A percentile compares a stretch with the other conserved stretches of the same genome.
Conservation (phyloP, 2,888 invertebrate species). For the Andrena haemorrhoa region DNA sequence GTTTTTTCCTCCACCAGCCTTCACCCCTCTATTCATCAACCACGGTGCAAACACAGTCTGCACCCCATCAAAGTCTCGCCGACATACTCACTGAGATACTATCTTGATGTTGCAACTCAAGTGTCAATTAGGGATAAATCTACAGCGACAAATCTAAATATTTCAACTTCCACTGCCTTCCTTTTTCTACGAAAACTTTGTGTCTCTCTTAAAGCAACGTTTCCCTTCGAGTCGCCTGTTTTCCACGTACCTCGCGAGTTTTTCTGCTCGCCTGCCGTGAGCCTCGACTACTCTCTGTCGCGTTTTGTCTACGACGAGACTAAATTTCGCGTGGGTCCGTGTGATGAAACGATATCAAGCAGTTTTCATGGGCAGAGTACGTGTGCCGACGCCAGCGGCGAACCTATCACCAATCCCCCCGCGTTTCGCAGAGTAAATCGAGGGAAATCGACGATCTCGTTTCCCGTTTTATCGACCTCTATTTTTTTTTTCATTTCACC, state of each 20-base stretch:
- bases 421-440: slow-evolving; percentile 62
- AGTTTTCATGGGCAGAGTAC: slow-evolving; percentile 43
- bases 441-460: slow-evolving; percentile 59
- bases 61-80: no score
- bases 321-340: slow-evolving; percentile 64
- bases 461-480: slow-evolving; percentile 33
- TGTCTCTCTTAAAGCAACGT: neutral
- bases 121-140: slow-evolving; percentile 68
- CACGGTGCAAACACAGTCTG: no score
- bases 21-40: no score
- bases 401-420: slow-evolving; percentile 52
- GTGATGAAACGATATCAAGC: slow-evolving; percentile 65
- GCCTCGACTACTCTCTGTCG: neutral
- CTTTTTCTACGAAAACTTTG: neutral
- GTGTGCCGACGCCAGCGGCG: slow-evolving; percentile 35
- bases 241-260: neutral
- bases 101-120: slow-evolving; percentile 68
- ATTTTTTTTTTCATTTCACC: slow-evolving; percentile 49
- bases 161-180: slow-evolving; percentile 37
- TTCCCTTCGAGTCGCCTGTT: neutral
- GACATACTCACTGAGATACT: slow-evolving; percentile 50
- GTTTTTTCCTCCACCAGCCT: no score
- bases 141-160: slow-evolving; percentile 48
- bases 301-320: slow-evolving; percentile 45
- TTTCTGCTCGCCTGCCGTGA: neutral